Base-by-base conservation (phyloP, 2,888 invertebrate species). In the Timema cristinae region DNA sequence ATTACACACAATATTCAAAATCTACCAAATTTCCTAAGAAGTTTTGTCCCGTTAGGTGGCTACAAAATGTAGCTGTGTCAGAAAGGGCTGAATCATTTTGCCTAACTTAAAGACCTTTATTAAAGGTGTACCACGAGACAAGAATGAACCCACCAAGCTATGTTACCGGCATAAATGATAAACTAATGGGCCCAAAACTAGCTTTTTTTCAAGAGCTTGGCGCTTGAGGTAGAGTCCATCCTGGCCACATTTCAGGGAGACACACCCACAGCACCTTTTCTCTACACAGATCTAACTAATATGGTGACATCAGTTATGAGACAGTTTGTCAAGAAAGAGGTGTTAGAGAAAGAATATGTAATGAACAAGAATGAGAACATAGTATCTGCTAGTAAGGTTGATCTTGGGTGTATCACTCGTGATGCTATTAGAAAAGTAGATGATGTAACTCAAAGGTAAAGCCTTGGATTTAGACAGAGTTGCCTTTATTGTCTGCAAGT, bases 41-140 rank as follows among this genome's bases (percentile, higher is more conserved):
- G 59, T 73, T 73, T 52, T 74, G 73, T 56, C 48, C 69, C 13
- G 67, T 73, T 50, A 56, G 73, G 73, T 72, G 75, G 32, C 73
- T 50, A 69, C 72, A 47, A 75, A 75, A 47, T 52, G 49, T 56
- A 59, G 50, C 48, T 74, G 76, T 77, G 73, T 67, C 32, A 67
- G 67, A 67, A 59, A 73, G 61, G 75, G 68, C 32, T 16, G 52
- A 32, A 68, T 56, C n/a, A 67, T 75, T 49, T n/a, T 73, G 5
- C 71, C 71, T 32, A 56, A 74, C 69, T 66, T 74, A 7, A 63
- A 63, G 50, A 70, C 68, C 50, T 66, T 50, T 56, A 72, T 71
- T 68, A 49, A 71, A 32, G 16, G 68, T 32, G 51, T 68, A 13
- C 69, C 72, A 50, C 67, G 71, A 51, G 66, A 61, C 32, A 67